These are phyloP conservation scores for Pogonocichla stellata DNA, from an alignment of 2,113 vertebrate genomes.

Conservation along the genomic window DNA sequence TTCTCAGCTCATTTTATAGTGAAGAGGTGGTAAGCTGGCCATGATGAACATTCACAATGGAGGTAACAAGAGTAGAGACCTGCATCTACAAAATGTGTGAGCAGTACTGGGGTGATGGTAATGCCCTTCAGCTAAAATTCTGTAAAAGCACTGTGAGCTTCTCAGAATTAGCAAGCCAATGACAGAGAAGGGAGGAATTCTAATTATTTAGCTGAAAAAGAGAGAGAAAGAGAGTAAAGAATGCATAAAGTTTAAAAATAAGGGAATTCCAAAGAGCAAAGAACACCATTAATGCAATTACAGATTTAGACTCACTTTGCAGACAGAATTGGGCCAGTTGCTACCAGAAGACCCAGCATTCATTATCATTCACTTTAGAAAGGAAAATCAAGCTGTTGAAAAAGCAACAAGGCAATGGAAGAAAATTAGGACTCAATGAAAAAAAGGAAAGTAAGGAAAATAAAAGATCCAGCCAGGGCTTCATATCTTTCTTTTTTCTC, in stretches of 20 bases:
- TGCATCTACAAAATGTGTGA: not conserved
- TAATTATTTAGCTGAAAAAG: not conserved
- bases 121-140: not conserved
- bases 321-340: constrained; percentile 40
- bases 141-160: not conserved
- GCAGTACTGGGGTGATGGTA: not conserved
- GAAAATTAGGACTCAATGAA: not conserved
- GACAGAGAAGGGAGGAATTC: not conserved
- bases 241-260: not conserved
- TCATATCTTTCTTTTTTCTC: not conserved
- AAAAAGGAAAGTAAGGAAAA: not conserved
- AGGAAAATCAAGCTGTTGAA: not conserved
- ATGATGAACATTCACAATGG: not conserved
- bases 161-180: not conserved
- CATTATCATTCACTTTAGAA: constrained; percentile 20
- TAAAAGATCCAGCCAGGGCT: not conserved
- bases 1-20: not conserved
- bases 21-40: not conserved
- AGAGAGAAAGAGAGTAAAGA: not conserved
- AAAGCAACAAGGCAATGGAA: not conserved
- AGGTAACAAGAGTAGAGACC: not conserved
- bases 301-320: not conserved
- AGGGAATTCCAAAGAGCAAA: not conserved
- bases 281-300: constrained; percentile 43
- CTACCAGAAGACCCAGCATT: not conserved